These are phyloP conservation scores for Lacanobia wlatinum DNA, from an alignment of 2,888 invertebrate species.

Conservation along the genomic window DNA sequence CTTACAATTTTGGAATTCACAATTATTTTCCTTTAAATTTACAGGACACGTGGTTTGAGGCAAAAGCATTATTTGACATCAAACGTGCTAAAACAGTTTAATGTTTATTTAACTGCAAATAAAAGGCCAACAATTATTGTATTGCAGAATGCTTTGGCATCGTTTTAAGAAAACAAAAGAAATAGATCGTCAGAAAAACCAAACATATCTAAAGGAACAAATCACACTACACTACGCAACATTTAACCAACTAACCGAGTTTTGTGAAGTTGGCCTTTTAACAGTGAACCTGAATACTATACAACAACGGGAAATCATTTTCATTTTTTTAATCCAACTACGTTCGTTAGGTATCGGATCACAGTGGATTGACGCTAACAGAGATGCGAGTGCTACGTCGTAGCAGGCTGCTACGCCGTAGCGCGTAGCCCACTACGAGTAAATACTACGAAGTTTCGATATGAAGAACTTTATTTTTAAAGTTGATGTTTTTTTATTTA, in stretches of 20 bases:
- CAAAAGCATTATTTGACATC: no score
- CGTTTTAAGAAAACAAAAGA: not conserved
- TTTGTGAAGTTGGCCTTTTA: slow-evolving; percentile 11
- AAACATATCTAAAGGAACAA: not conserved
- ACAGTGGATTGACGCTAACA: not conserved
- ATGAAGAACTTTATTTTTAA: not conserved
- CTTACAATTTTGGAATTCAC: no score
- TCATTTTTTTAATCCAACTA: not conserved
- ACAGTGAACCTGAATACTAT: not conserved
- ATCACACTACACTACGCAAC: not conserved
- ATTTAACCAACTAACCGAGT: not conserved
- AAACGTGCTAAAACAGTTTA: no score
- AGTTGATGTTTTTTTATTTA: not conserved
- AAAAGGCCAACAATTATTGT: no score
- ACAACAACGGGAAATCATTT: not conserved
- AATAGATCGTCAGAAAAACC: not conserved
- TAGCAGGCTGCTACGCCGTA: slow-evolving; percentile 35
- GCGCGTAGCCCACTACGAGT: slow-evolving; percentile 15
- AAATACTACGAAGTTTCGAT: not conserved
- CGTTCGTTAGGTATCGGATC: not conserved
- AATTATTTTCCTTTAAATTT: no score
- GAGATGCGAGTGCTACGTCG: slow-evolving; percentile 17
- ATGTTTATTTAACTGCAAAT: no score
- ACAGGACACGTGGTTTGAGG: no score
- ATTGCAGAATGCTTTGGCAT: not conserved